phyloP scores from a whole-genome alignment of 2,797 vertebrate genomes.

The Lepilemur ruficaudatus region DNA sequence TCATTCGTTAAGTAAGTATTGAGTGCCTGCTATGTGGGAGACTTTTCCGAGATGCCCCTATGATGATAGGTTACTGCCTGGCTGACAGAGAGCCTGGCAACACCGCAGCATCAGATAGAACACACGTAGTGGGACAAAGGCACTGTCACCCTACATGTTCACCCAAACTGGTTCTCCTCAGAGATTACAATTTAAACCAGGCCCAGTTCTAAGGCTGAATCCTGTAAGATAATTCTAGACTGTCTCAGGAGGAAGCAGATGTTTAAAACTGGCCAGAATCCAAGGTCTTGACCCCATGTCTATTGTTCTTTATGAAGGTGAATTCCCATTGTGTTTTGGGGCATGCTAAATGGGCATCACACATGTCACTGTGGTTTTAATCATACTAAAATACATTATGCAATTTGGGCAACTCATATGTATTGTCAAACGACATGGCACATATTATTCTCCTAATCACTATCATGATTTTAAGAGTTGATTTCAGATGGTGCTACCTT shows the following conservation, averaged over 20 bases:
- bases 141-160: neutral
- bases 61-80: neutral
- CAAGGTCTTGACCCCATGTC: neutral
- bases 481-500: neutral
- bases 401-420: neutral
- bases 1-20: neutral
- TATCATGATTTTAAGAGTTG: neutral
- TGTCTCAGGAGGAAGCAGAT: slow-evolving; percentile 26
- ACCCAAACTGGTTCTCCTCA: neutral
- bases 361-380: neutral
- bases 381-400: neutral
- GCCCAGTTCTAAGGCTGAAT: neutral
- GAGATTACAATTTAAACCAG: neutral
- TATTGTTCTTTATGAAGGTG: slow-evolving; percentile 29
- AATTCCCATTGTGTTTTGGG: neutral
- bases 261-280: slow-evolving; percentile 17
- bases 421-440: neutral
- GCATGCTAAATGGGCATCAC: neutral
- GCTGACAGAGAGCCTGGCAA: neutral
- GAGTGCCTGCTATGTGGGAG: neutral
- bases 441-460: neutral
- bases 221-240: neutral
- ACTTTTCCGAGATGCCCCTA: neutral
- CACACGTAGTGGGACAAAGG: neutral
- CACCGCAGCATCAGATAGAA: neutral